Percentiles rank a stretch among this genome's conserved stretches.
Evolutionary conservation across 2,113 vertebrate genomes (phyloP).

Genomic region (Hypomesus transpacificus): DNA sequence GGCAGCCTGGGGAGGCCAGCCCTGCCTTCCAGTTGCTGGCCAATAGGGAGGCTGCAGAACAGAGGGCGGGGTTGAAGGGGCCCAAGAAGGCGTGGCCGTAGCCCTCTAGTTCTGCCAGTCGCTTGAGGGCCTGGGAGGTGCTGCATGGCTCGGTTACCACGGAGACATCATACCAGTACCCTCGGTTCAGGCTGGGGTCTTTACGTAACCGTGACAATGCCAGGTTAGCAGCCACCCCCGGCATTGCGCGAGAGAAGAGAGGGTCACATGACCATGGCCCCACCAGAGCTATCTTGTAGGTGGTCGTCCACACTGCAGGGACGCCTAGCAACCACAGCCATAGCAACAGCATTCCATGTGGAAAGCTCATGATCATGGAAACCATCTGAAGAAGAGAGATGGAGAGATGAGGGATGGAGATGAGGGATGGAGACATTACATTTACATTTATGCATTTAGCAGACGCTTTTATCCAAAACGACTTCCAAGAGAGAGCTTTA

Average conservation of each 20-base stretch:
- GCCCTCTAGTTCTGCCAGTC: background rate
- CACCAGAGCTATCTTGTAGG: slow-evolving; percentile 3
- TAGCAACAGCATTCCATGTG: background rate
- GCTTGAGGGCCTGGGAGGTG: background rate
- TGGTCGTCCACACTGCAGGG: background rate
- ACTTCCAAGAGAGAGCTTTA: no score
- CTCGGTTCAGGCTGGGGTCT: background rate
- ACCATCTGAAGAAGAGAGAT: no score
- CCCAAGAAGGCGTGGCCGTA: background rate
- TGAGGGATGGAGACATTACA: no score
- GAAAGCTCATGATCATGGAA: no score
- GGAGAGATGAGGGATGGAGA: no score
- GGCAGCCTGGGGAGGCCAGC: slow-evolving; percentile 1
- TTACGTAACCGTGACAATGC: slow-evolving; percentile 1
- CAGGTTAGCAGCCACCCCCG: background rate
- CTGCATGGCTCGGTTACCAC: background rate
- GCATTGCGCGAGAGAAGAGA: background rate
- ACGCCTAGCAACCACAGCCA: background rate
- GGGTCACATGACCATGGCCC: slow-evolving; percentile 3
- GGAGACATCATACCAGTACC: slow-evolving; percentile 2
- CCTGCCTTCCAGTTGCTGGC: background rate
- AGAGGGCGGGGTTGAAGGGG: slow-evolving; percentile 3
- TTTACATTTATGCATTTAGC: no score
- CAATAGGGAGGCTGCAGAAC: slow-evolving; percentile 1
- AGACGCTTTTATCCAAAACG: no score